Conservation (phyloP, 2,888 invertebrate species). For the Drosophila antonietae region DNA sequence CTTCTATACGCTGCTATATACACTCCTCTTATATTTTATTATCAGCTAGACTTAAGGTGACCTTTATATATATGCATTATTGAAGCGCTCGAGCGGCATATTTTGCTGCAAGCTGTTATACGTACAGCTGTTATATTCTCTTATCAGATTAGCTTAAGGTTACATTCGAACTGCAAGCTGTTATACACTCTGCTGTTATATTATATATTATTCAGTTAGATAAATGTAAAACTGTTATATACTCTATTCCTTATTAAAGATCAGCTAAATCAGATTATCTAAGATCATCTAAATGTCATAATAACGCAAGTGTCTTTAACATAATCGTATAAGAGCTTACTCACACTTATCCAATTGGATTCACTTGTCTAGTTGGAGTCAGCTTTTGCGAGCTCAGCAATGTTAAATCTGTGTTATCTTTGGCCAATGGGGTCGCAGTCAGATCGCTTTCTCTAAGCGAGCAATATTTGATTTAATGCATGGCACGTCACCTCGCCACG, state of each 20-base stretch:
- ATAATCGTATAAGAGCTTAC: background rate
- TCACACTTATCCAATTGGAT: no score
- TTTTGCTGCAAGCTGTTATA: no score
- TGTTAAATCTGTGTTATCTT: constrained; percentile 25
- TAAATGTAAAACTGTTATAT: background rate
- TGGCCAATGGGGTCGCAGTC: constrained; percentile 63
- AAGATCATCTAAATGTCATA: no score
- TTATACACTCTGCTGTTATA: background rate
- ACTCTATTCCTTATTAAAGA: background rate
- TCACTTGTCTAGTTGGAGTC: background rate
- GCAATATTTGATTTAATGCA: constrained; percentile 81
- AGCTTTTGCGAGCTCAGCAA: background rate
- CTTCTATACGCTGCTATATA: background rate
- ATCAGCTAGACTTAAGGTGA: background rate
- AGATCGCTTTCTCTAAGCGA: constrained; percentile 69
- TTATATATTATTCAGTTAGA: background rate
- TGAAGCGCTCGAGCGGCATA: background rate
- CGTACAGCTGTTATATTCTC: no score
- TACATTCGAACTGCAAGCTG: no score
- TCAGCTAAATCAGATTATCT: no score
- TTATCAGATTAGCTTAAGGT: no score
- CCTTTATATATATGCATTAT: background rate
- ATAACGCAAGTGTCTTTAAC: background rate
- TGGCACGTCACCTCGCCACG: constrained; percentile 77
- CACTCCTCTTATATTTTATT: background rate